Percentiles rank a stretch among this genome's conserved stretches.
Evolutionary conservation across 2,888 invertebrate genomes (phyloP).

Genomic region (Limnephilus rhombicus): DNA sequence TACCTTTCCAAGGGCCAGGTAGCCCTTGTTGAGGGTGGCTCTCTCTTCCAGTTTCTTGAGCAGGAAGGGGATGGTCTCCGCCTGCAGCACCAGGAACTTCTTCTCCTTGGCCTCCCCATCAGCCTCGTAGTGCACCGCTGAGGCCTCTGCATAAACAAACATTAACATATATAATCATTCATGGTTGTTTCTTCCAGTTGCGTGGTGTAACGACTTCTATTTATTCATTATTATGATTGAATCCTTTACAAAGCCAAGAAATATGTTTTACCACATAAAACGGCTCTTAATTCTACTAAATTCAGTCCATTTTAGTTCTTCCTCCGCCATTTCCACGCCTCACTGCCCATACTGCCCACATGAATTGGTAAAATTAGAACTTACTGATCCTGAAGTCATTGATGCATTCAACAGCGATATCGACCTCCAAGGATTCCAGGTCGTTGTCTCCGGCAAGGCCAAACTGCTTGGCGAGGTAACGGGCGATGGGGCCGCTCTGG

Average conservation of each 20-base stretch:
- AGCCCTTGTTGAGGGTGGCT: constrained; percentile 77
- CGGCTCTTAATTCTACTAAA: too few relatives aligned
- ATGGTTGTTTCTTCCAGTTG: too few relatives aligned
- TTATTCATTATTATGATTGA: too few relatives aligned
- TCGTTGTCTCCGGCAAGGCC: constrained; percentile 77
- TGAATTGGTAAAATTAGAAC: not conserved
- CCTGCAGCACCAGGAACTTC: constrained; percentile 73
- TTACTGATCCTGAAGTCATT: constrained; percentile 80
- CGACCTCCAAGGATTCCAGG: constrained; percentile 81
- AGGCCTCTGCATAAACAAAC: constrained; percentile 69
- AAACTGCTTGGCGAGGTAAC: constrained; percentile 81
- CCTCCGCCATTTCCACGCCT: not conserved
- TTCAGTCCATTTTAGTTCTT: not conserved
- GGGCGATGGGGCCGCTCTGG: constrained; percentile 79
- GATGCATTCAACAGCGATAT: constrained; percentile 79
- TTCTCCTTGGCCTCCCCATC: constrained; percentile 76
- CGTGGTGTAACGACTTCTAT: too few relatives aligned
- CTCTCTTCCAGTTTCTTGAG: constrained; percentile 78
- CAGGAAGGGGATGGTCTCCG: constrained; percentile 77
- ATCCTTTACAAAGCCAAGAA: too few relatives aligned
- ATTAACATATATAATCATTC: not conserved
- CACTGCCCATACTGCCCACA: too few relatives aligned
- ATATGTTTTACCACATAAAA: too few relatives aligned
- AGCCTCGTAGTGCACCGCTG: constrained; percentile 73
- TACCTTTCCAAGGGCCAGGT: constrained; percentile 78